Percentiles rank a stretch among this genome's conserved stretches.
These are phyloP conservation scores for Heliconius eleuchia DNA, from an alignment of 1,140 invertebrate genomes.

Conservation along the genomic window DNA sequence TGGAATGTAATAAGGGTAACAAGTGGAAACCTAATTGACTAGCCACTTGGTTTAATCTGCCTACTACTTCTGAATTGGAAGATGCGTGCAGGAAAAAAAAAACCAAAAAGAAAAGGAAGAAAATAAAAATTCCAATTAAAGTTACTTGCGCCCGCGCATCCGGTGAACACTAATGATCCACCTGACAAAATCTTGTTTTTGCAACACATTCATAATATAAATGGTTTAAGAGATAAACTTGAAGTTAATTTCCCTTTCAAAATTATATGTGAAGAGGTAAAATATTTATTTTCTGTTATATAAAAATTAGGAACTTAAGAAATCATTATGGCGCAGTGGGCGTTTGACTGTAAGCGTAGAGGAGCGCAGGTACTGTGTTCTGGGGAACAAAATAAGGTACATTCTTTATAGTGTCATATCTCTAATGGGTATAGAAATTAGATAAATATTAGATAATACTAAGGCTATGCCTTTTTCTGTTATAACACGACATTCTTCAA, in stretches of 20 bases:
- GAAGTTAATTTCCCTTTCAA: not conserved
- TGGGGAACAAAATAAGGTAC: too few relatives aligned
- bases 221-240: conserved; percentile 46
- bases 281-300: too few relatives aligned
- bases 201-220: conserved; percentile 39
- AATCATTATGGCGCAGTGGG: too few relatives aligned
- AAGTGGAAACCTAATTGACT: not conserved
- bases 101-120: conserved; percentile 40
- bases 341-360: too few relatives aligned
- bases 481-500: too few relatives aligned
- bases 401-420: too few relatives aligned
- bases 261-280: too few relatives aligned
- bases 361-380: too few relatives aligned
- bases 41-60: not conserved
- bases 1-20: not conserved
- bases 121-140: conserved; percentile 70
- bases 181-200: conserved; percentile 76
- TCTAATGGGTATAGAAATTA: too few relatives aligned
- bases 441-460: too few relatives aligned
- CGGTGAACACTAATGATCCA: conserved; percentile 62
- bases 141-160: conserved; percentile 63
- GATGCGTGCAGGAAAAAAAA: not conserved
- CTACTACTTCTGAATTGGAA: not conserved
- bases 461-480: too few relatives aligned
- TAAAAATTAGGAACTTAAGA: too few relatives aligned